These are phyloP conservation scores for Netta rufina DNA, from an alignment of 2,797 vertebrate species.

Conservation along the genomic window DNA sequence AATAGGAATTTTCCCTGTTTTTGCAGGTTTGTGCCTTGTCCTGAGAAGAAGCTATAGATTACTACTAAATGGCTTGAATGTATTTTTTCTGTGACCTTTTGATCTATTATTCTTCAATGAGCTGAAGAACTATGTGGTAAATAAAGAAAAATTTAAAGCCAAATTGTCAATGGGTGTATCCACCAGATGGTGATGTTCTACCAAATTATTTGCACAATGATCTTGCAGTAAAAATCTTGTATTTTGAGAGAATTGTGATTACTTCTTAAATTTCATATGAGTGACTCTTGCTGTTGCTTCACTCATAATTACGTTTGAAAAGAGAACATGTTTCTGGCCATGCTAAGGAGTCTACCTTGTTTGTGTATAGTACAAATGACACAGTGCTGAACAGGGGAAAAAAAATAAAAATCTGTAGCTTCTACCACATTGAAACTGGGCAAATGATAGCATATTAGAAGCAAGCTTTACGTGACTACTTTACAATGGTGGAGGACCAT, in stretches of 20 bases:
- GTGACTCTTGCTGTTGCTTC: background rate
- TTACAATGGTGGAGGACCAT: background rate
- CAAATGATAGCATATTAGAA: background rate
- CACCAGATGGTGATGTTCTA: constrained; percentile 71
- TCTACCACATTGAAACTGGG: background rate
- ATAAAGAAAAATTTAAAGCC: background rate
- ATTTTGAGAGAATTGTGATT: constrained; percentile 18
- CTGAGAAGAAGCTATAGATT: background rate
- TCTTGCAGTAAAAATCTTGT: constrained; percentile 37
- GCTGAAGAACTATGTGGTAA: background rate
- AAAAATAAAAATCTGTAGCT: background rate
- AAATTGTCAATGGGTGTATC: constrained; percentile 47
- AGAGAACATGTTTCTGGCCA: background rate
- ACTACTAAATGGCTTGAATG: background rate
- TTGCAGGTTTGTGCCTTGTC: background rate
- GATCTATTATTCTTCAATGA: background rate
- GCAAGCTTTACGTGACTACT: background rate
- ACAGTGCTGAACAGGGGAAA: background rate
- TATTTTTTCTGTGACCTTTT: background rate
- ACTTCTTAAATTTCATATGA: constrained; percentile 1
- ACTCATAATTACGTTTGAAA: background rate
- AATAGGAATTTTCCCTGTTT: background rate
- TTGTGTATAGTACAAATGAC: background rate
- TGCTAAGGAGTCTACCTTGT: background rate
- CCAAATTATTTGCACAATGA: constrained; percentile 39